Percentiles rank a stretch among this genome's conserved stretches.
Conservation (phyloP, 2,888 invertebrate species). For the Meteorus colon region DNA sequence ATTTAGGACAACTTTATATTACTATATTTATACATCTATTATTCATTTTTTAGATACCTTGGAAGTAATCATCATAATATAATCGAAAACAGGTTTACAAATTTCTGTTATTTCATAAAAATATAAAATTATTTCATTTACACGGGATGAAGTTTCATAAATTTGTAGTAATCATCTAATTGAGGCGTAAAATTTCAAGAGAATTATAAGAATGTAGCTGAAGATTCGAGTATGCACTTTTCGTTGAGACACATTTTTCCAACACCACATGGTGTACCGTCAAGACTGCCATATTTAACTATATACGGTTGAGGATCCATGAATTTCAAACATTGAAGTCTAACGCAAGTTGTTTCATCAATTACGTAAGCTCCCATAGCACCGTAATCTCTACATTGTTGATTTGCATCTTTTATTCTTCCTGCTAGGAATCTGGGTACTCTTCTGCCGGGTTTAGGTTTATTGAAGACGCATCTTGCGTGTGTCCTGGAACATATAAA, state of each 20-base stretch:
- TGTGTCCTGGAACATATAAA: background rate
- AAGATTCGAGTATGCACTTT: background rate
- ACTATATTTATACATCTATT: background rate
- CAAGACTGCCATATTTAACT: background rate
- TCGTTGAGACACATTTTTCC: background rate
- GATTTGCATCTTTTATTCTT: background rate
- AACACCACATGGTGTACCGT: background rate
- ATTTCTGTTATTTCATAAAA: too few species aligned
- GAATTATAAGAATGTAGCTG: too few species aligned
- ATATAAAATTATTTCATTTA: too few species aligned
- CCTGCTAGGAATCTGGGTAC: conserved; percentile 25
- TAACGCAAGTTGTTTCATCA: background rate
- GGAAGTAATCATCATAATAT: too few species aligned
- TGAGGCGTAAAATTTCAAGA: too few species aligned
- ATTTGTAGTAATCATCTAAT: too few species aligned
- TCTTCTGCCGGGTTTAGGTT: background rate
- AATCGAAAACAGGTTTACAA: too few species aligned
- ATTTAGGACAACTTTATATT: background rate
- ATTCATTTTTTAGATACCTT: background rate
- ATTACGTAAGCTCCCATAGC: background rate
- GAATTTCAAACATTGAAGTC: background rate
- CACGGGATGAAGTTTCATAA: too few species aligned
- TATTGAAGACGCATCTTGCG: conserved; percentile 14
- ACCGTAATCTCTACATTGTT: conserved; percentile 17
- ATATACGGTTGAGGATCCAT: too few species aligned